Evolutionary conservation across 1,140 invertebrate genomes (phyloP), one percentile per base, ranked within the genome.

Genomic region (Mercenaria mercenaria): DNA sequence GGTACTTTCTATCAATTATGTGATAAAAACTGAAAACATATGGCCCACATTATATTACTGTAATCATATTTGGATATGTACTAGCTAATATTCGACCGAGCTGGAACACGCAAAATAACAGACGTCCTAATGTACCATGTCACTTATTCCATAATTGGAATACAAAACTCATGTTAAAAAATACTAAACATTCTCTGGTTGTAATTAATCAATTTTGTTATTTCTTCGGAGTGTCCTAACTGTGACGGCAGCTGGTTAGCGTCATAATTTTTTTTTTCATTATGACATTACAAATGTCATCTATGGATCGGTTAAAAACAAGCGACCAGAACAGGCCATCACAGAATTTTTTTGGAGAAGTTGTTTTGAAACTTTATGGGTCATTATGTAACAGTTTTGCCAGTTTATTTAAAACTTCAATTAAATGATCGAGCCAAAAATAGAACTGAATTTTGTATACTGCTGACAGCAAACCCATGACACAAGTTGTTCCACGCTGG

Each of bases 61-160:
- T 79, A 79, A 79, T 79, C 50, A 79, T 79, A 79, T 79, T 79
- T 79, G 47, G 50, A 79, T 79, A 79, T 79, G 76, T 56, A 72
- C 76, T 52, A 79, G 39, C 39, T 76, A 37, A 79, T 79, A 52
- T 79, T 79, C 76, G 18, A 56, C 37, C 56, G 29, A 32, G 32
- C 0, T 1, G 34, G 34, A 39, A 72, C 26, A 29, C 1, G 59
- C 1, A 64, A 8, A 29, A 10, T 29, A 64, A 64, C 59, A 64
- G 26, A n/a, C 23, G 26, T 23, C 59, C 59, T 64, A n/a, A n/a
- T 29, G 43, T 15, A n/a, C n/a, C 15, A 26, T 64, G n/a, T 64
- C 59, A 26, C 1, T n/a, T 64, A 29, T 64, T 64, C 59, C 59
- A 64, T 29, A 64, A 64, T 29, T 64, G 59, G 59, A 64, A 64